These are phyloP conservation scores for Pocillopora meandrina DNA, from an alignment of 92 coral and sea anemone species.

Conservation along the genomic window DNA sequence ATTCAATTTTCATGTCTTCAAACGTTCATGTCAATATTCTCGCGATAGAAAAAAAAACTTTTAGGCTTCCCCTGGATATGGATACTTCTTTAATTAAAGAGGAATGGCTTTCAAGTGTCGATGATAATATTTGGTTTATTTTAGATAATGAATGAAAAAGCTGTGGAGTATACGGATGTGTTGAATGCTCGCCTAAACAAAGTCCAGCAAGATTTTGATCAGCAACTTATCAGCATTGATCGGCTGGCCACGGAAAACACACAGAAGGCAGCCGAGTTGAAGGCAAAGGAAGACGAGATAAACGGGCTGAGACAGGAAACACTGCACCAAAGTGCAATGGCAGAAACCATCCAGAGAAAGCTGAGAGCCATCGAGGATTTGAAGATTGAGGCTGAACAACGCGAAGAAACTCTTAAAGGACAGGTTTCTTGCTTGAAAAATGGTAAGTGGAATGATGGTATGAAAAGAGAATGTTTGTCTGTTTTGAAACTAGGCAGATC, in stretches of 20 bases:
- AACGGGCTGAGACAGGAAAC: slow-evolving; percentile 92
- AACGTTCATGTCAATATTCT: slow-evolving; percentile 21
- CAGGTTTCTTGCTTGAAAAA: slow-evolving; percentile 97
- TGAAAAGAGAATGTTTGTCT: not conserved
- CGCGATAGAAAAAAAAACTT: no score
- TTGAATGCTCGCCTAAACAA: slow-evolving; percentile 92
- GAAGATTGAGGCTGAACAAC: slow-evolving; percentile 95
- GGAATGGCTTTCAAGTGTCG: no score
- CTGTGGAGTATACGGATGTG: slow-evolving; percentile 94
- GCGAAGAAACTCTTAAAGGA: slow-evolving; percentile 92
- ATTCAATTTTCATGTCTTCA: slow-evolving; percentile 10
- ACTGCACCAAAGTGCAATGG: slow-evolving; percentile 88
- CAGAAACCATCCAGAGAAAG: slow-evolving; percentile 96
- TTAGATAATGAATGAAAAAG: slow-evolving; percentile 92
- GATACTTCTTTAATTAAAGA: no score
- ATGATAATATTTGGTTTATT: no score
- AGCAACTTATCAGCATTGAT: slow-evolving; percentile 93
- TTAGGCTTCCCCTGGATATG: no score
- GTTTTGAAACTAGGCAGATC: not conserved
- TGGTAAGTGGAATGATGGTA: slow-evolving; percentile 53
- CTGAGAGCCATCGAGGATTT: slow-evolving; percentile 94
- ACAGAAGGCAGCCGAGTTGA: slow-evolving; percentile 94
- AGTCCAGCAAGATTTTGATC: slow-evolving; percentile 96
- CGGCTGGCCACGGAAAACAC: slow-evolving; percentile 95
- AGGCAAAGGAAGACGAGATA: slow-evolving; percentile 97